Base-by-base conservation (phyloP, 1,140 invertebrate species). In the Theocolax elegans region DNA sequence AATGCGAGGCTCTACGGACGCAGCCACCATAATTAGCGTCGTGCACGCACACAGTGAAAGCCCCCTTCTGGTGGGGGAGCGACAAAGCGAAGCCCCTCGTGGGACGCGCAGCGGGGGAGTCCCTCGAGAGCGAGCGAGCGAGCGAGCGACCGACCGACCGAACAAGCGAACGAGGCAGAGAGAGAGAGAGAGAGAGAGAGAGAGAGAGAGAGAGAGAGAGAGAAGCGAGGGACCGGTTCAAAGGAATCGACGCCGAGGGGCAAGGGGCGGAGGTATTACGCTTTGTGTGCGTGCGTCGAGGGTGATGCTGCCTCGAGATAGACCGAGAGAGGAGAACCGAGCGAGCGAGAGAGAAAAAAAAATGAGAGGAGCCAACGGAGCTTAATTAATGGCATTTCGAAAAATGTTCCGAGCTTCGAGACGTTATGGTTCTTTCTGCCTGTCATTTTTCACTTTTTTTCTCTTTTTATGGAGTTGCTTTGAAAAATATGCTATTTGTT, bases 21-120 rank as follows among this genome's bases (percentile, higher is more conserved):
- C 44, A 53, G 74, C 82, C 79, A 83, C 80, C 81, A 85, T 85
- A 85, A 85, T 85, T 85, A 85, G 77, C 76, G 71, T 69, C 56
- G 65, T 25, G 21, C 23, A 42, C 27, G 23, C 63, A 21, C 40
- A 53, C 21, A 2, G 8, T n/a, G n/a, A n/a, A n/a, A n/a, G n/a
- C n/a, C n/a, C n/a, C n/a, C n/a, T n/a, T n/a, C n/a, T n/a, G n/a
- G n/a, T n/a, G n/a, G n/a, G n/a, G n/a, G n/a, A n/a, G n/a, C n/a
- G n/a, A n/a, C n/a, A n/a, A n/a, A n/a, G n/a, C n/a, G 67, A 70
- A 70, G 60, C 58, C 67, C 67, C 67, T 69, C 58, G 56, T 69
- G 58, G 62, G 48, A 46, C 58, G 46, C 68, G 31, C 60, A 65
- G 69, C 69, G 62, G 69, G 68, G 56, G 72, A 65, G 72, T 60